Evolutionary conservation across 2,888 invertebrate species (phyloP), one percentile per base, ranked within the genome.

Genomic region (Strigamia transsilvanica): DNA sequence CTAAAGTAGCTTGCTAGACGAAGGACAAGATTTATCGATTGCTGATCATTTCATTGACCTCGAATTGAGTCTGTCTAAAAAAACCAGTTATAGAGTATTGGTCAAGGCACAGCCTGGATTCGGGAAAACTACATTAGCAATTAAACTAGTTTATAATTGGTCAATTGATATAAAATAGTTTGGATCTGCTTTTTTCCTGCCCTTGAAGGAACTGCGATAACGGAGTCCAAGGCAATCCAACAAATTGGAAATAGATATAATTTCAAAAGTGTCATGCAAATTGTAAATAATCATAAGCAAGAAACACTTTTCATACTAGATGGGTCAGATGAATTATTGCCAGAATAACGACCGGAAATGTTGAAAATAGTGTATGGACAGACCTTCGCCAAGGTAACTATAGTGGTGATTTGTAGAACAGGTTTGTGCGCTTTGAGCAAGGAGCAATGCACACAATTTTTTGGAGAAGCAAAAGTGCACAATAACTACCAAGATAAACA

Each of bases 1-100:
- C 56, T 18, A 21, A n/a, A 56, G 18, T 56, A 88, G 88, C 87
- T 89, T 86, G 56, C 3, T 56, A 18, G 56, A 21, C 0, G 18
- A 18, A 56, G 9, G 56, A 56, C 9, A 9, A 1, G 9, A 56
- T 56, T 21, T 56, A 56, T 56, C 21, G 0, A n/a, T 56, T n/a
- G 56, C 6, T 0, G 18, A 56, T n/a, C 21, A 56, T 18, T 56
- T 56, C 7, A 18, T 18, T 6, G 7, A 56, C 1, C 56, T 56
- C 18, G 18, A 56, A 56, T 21, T 56, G n/a, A 56, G 6, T 1
- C 1, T 9, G 12, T 15, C 15, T 15, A n/a, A 51, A 51, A 51
- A 56, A 18, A 18, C 56, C 56, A 18, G 0, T 18, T 9, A n/a
- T 9, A n/a, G 18, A 18, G 21, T 56, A n/a, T 18, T 56, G 6